Conservation (phyloP, 2,888 invertebrate species). For the Nemotelus nigrinus region DNA sequence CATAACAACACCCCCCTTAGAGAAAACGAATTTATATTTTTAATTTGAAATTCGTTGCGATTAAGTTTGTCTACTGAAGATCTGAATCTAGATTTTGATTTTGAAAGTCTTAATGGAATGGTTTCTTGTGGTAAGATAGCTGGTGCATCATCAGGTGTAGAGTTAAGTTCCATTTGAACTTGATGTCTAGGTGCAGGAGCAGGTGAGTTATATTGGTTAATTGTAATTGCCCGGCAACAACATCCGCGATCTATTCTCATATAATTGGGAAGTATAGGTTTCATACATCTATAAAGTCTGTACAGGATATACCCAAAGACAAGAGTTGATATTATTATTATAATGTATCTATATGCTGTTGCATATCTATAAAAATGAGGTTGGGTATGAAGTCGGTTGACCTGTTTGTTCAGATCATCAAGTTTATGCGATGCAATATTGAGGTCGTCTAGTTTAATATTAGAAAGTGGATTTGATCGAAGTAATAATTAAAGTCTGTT, state of each 20-base stretch:
- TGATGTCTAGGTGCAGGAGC: not conserved
- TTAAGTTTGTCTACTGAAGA: conserved; percentile 5
- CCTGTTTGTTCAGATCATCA: conserved; percentile 14
- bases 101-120: not conserved
- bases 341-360: not conserved
- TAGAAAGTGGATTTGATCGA: conserved; percentile 24
- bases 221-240: not conserved
- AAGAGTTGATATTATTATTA: conserved; percentile 5
- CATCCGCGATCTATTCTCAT: conserved; percentile 18
- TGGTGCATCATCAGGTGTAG: conserved; percentile 1
- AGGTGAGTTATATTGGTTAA: conserved; percentile 23
- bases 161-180: conserved; percentile 4
- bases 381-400: not conserved
- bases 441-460: conserved; percentile 20
- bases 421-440: conserved; percentile 25
- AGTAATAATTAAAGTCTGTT: conserved; percentile 5
- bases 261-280: not conserved
- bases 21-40: conserved; percentile 6
- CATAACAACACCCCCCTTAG: conserved; percentile 25
- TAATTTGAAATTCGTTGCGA: not conserved
- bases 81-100: not conserved
- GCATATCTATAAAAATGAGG: conserved; percentile 15
- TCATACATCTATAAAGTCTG: not conserved
- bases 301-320: not conserved
- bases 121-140: not conserved